Evolutionary conservation across 2,888 invertebrate species (phyloP), one percentile per base, ranked within the genome.

Genomic region (Lysandra coridon): DNA sequence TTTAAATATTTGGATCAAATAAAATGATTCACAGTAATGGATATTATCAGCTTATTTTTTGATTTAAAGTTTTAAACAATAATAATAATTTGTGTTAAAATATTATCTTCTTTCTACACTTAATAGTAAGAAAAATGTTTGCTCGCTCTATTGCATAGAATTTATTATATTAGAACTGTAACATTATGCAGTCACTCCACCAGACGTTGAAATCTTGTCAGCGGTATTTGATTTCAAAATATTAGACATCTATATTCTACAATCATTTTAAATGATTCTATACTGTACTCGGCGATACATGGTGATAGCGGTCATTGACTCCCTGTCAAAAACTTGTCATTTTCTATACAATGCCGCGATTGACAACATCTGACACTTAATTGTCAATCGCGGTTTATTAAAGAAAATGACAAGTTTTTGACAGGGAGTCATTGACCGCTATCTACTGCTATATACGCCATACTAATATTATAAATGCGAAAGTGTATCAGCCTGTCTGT

Each of bases 201-300:
- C 64, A 64, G 69, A 78, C 69, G 69, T 78, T 78, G 69, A 69
- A 69, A 64, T 33, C 49, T 53, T 49, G 49, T 78, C 78, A 78
- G 69, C 62, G 7, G 30, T 0, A 12, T 64, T 23, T 10, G 30
- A 64, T 64, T 64, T 64, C 5, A 30, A 30, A 64, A 30, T 30
- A 64, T 64, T 23, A 33, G 1, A 33, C 33, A 2, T 33, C 33
- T 33, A 33, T 3, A 33, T 33, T 33, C 33, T 33, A 33, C 33
- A 33, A 33, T 33, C 2, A 33, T 33, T 33, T 3, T 1, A 33
- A 3, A 23, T 23, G 23, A 23, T 23, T 23, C 23, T 23, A 23
- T 23, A 23, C 23, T 23, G 23, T 23, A 23, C 23, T 23, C 23
- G 23, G 23, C 23, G 23, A 23, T 0, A 23, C 23, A 23, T 23